Evolutionary conservation across 2,888 invertebrate species (phyloP).

Genomic region (Boloria euphrosyne): DNA sequence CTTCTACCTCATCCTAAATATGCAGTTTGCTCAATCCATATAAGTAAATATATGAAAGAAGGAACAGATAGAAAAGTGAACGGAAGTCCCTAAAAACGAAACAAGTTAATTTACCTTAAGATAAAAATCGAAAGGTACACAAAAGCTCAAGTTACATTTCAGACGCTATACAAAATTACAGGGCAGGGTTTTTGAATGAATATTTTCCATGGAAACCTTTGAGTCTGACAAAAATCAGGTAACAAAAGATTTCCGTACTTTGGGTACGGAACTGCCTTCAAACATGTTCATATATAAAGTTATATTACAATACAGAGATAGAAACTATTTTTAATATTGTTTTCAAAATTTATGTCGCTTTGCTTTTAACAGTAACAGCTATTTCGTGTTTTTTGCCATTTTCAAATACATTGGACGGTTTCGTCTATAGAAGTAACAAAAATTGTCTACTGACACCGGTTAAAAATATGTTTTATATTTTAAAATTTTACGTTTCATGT

Average conservation of each 20-base stretch:
- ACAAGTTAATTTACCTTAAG: not conserved
- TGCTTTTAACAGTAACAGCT: constrained; percentile 34
- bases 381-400: constrained; percentile 22
- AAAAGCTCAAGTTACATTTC: constrained; percentile 8
- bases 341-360: constrained; percentile 23
- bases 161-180: constrained; percentile 18
- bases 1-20: too few relatives aligned
- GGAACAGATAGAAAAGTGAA: too few relatives aligned
- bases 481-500: not conserved
- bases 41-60: too few relatives aligned
- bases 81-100: too few relatives aligned
- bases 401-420: constrained; percentile 14
- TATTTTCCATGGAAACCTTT: constrained; percentile 11
- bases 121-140: not conserved
- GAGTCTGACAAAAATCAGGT: not conserved
- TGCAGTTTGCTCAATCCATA: too few relatives aligned
- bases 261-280: constrained; percentile 18
- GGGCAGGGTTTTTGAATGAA: constrained; percentile 8
- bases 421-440: constrained; percentile 10
- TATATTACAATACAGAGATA: constrained; percentile 9
- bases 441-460: constrained; percentile 5
- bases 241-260: constrained; percentile 12
- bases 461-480: constrained; percentile 16
- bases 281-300: constrained; percentile 1
- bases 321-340: constrained; percentile 12